Base-by-base conservation (phyloP, 2,113 vertebrate species). In the Shinisaurus crocodilurus region DNA sequence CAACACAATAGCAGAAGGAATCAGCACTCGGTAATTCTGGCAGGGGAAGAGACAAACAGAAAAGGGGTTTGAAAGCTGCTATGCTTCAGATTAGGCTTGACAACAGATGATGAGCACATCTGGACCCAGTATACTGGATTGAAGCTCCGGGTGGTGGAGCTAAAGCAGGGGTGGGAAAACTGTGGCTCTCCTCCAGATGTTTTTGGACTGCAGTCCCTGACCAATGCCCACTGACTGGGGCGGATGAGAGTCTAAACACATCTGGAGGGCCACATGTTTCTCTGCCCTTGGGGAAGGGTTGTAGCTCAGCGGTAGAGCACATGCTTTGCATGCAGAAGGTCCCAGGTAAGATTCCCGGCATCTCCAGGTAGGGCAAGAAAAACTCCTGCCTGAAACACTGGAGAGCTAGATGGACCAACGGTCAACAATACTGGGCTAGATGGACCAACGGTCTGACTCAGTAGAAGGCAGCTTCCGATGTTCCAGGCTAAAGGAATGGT, bases 1-100 rank as follows among this genome's bases (percentile, higher is more conserved):
- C 1, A 81, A 79, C 0, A 0, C 93, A 40, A 10, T 1, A 63
- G n/a, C 72, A 90, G 75, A 84, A 84, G 74, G 87, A 54, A 87
- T 63, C 75, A 94, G 5, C 2, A 48, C 87, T 81, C 88, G 23
- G 63, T 79, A 43, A 50, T 86, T 23, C 75, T 86, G 23, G 90
- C 88, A 43, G 57, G 50, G 88, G 88, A 89, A 90, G 2, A 88
- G 63, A 88, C 7, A 90, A 93, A 6, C 0, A 9, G 37, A 90
- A 88, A 90, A 76, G 27, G 5, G 6, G 89, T 90, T 90, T 72
- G n/a, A 72, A 83, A 89, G 0, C 16, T 0, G 0, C 25, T 86
- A 91, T 86, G 20, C 6, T 54, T 75, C 69, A 90, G 85, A 80
- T 7, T 50, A 40, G 77, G 0, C 27, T 79, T 82, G 37, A 1